Evolutionary conservation across 2,888 invertebrate species (phyloP).

Genomic region (Phorcus lineatus): DNA sequence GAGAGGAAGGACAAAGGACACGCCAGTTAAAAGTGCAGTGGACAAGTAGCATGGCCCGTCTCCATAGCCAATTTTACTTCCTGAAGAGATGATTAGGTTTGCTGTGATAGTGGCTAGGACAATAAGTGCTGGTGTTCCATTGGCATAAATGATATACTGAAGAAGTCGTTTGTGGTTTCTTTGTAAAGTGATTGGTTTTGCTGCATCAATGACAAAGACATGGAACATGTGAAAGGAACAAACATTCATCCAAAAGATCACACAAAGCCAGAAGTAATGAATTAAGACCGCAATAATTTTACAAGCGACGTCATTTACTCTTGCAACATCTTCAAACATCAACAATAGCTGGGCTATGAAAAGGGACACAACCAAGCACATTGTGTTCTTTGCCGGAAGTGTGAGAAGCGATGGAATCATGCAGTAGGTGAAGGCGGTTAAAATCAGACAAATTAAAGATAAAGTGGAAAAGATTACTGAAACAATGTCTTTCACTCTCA

Average conservation of each 20-base stretch:
- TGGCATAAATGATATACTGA: slow-evolving; percentile 26
- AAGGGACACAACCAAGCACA: slow-evolving; percentile 35
- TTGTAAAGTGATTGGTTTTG: not conserved
- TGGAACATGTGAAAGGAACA: slow-evolving; percentile 45
- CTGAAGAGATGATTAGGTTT: slow-evolving; percentile 7
- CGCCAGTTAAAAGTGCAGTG: slow-evolving; percentile 27
- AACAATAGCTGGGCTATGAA: slow-evolving; percentile 35
- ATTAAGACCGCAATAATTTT: slow-evolving; percentile 31
- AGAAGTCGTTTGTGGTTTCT: slow-evolving; percentile 21
- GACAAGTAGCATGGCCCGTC: slow-evolving; percentile 40
- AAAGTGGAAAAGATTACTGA: slow-evolving; percentile 22
- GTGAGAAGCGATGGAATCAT: slow-evolving; percentile 33
- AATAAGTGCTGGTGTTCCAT: slow-evolving; percentile 9
- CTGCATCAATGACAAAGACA: slow-evolving; percentile 26
- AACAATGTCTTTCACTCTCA: slow-evolving; percentile 2
- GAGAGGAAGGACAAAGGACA: slow-evolving; percentile 51
- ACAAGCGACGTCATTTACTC: slow-evolving; percentile 12
- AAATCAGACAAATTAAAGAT: slow-evolving; percentile 34
- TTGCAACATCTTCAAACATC: slow-evolving; percentile 10
- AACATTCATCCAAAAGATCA: slow-evolving; percentile 39
- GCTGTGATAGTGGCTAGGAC: slow-evolving; percentile 25
- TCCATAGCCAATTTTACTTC: slow-evolving; percentile 39
- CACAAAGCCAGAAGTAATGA: slow-evolving; percentile 40
- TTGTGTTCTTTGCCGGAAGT: slow-evolving; percentile 41
- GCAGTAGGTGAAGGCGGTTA: slow-evolving; percentile 37